Base-by-base conservation (phyloP, 2,113 vertebrate genomes). In the Potamarius usumacintae region DNA sequence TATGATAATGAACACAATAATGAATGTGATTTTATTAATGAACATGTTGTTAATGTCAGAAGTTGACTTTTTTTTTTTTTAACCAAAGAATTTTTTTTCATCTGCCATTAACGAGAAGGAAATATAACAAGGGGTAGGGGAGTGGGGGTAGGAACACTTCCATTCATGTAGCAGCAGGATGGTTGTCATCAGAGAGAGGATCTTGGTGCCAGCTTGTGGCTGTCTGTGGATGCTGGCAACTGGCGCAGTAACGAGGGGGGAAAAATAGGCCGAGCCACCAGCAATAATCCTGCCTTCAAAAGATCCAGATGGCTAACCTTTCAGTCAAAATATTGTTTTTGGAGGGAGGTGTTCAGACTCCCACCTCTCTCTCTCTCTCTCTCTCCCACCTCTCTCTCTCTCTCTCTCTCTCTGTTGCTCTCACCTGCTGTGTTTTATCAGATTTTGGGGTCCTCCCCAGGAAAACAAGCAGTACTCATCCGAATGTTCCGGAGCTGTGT, bases 241-340 rank as follows among this genome's bases (percentile, higher is more conserved):
- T 84, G 88, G 82, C 85, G 79, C 67, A 74, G 87, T 86, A 89
- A 81, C 88, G 76, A 88, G 85, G 76, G 84, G 60, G 78, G 11
- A 88, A 87, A 89, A 90, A 91, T 94, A 92, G 93, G 92, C 92
- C 91, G 89, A 92, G 93, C 93, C 93, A 94, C 92, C 94, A 93
- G 92, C 94, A 92, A 94, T 94, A 95, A 95, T 95, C 94, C 93
- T 90, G 87, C 92, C 92, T 95, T 94, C 94, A 95, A 95, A 95
- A 93, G 93, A 94, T 92, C 94, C 95, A 95, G 95, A 95, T 96
- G 94, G 93, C 85, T 95, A 95, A 93, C 90, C 93, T 95, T 96
- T 95, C 94, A 95, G 91, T 94, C 90, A 90, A 93, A 95, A 96
- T 95, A 95, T 95, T 96, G 93, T 94, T 95, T 93, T 95, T 96